Evolutionary conservation across 2,797 vertebrate species (phyloP), one percentile per base, ranked within the genome.

Genomic region (Alcedo quadribrachys): DNA sequence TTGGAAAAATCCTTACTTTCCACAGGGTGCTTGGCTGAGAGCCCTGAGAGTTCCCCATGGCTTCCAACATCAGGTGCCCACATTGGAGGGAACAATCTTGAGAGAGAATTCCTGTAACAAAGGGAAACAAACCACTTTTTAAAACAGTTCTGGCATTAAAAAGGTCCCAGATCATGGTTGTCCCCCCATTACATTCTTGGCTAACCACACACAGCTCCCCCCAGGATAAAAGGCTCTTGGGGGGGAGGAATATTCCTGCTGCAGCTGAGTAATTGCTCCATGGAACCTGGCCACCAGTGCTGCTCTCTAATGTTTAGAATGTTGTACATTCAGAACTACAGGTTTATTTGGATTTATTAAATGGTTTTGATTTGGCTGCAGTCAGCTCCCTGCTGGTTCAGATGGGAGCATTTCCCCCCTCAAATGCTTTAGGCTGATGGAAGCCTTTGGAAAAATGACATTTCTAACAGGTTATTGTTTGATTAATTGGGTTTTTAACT

Each of bases 91-190:
- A 98, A 97, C 57, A 97, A 78, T 6, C 93, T 93, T 1, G 97
- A 96, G 1, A 97, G 94, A 33, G 96, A 96, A 85, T 96, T 96
- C 97, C 97, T 98, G 92, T 1, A 91, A 87, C 2, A 32, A 33
- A 93, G 43, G 61, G 16, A n/a, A 81, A 48, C 15, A 58, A 75
- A 35, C 2, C 17, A 82, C 27, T 37, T 5, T 18, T 24, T 8
- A n/a, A 79, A 40, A 12, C 1, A 0, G 33, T 60, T 33, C 10
- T 69, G 9, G 4, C 8, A 18, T 17, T 14, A 22, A 89, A 15
- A 9, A 30, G 18, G 18, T 70, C 20, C 28, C 3, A 2, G 5
- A 15, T 3, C 28, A 3, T 0, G 0, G 5, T 43, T 66, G 40
- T 40, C 16, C 12, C 8, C 32, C 11, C 0, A 0, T 14, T 16